A percentile compares a stretch with the other conserved stretches of the same genome.
Conservation (phyloP, 2,888 invertebrate genomes). For the Agrochola litura region DNA sequence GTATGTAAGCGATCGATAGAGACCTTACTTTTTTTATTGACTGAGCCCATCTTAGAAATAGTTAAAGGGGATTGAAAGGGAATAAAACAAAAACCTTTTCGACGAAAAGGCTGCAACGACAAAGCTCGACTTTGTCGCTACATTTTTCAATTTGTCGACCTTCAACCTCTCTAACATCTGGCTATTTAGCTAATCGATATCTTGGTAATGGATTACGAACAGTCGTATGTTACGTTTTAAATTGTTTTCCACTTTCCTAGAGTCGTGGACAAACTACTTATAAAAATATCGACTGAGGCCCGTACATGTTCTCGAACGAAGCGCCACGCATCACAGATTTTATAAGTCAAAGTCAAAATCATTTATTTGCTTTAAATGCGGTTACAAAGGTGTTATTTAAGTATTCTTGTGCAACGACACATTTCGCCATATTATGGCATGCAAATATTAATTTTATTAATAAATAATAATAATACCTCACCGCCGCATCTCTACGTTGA, state of each 20-base stretch:
- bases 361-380: too few relatives aligned
- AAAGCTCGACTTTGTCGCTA: background rate
- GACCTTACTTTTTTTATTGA: background rate
- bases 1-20: background rate
- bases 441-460: too few relatives aligned
- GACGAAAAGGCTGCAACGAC: background rate
- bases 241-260: background rate
- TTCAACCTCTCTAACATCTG: background rate
- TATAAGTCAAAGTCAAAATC: too few relatives aligned
- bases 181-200: background rate
- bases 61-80: background rate
- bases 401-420: too few relatives aligned
- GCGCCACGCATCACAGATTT: background rate
- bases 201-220: background rate
- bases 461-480: too few relatives aligned
- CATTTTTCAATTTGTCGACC: slow-evolving; percentile 1
- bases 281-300: background rate
- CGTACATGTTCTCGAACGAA: background rate
- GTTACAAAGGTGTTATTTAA: too few relatives aligned
- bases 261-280: background rate
- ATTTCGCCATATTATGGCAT: too few relatives aligned
- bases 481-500: too few relatives aligned
- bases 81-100: background rate
- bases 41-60: background rate
- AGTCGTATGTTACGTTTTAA: background rate